Evolutionary conservation across 2,113 vertebrate genomes (phyloP).

Genomic region (Oreochromis aureus): DNA sequence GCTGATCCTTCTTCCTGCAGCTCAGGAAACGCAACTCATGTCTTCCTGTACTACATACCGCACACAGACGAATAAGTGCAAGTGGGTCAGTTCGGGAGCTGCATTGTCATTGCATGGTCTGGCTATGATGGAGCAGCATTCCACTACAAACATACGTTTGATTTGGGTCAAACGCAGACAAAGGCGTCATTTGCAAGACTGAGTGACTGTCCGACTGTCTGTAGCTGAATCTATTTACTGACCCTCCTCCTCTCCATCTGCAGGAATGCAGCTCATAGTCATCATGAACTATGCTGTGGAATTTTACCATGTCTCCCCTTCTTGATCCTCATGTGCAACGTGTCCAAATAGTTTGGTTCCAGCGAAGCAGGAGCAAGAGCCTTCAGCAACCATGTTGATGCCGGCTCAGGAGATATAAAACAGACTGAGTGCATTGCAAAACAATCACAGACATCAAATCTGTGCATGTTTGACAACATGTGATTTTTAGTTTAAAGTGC

Average conservation of each 20-base stretch:
- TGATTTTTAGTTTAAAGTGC: not conserved
- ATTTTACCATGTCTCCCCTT: conserved; percentile 56
- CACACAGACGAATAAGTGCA: conserved; percentile 42
- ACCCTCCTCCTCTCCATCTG: not conserved
- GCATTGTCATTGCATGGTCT: conserved; percentile 50
- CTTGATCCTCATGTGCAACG: conserved; percentile 56
- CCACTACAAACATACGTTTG: conserved; percentile 31
- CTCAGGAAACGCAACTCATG: conserved; percentile 68
- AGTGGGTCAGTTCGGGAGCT: conserved; percentile 50
- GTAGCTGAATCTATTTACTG: conserved; percentile 38
- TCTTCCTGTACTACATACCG: conserved; percentile 62
- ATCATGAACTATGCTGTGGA: conserved; percentile 54
- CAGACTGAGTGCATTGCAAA: not conserved
- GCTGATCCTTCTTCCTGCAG: conserved; percentile 71
- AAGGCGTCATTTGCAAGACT: conserved; percentile 49
- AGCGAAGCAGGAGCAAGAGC: conserved; percentile 14
- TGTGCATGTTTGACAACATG: not conserved
- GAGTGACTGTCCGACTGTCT: conserved; percentile 41
- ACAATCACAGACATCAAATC: not conserved
- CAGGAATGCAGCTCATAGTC: conserved; percentile 59
- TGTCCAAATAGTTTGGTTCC: conserved; percentile 64
- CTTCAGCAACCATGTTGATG: conserved; percentile 17
- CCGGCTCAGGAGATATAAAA: not conserved
- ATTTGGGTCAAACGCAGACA: conserved; percentile 68
- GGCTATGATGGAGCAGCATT: conserved; percentile 47